Evolutionary conservation across 2,797 vertebrate genomes (phyloP).

Genomic region (Hipposideros larvatus): DNA sequence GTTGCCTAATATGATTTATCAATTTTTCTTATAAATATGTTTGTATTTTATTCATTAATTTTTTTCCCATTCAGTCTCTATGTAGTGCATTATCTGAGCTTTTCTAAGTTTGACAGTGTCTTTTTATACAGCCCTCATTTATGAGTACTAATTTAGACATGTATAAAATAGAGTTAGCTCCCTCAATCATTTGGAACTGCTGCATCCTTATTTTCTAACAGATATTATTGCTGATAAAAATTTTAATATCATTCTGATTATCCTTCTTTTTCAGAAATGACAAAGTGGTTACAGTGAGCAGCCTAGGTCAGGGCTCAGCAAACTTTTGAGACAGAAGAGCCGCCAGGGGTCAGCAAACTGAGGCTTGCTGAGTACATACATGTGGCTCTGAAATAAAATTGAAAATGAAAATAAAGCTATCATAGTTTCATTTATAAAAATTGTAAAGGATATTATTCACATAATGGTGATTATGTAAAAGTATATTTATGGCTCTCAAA

Average conservation of each 20-base stretch:
- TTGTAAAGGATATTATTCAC: too few relatives aligned
- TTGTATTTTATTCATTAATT: background rate
- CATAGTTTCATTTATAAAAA: too few relatives aligned
- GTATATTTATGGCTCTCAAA: too few relatives aligned
- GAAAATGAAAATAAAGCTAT: too few relatives aligned
- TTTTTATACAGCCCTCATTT: background rate
- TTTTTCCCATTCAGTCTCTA: background rate
- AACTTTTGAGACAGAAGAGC: too few relatives aligned
- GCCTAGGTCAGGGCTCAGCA: too few relatives aligned
- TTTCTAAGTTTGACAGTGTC: background rate
- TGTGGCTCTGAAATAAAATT: too few relatives aligned
- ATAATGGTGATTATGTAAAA: too few relatives aligned
- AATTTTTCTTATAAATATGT: background rate
- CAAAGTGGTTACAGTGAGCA: background rate
- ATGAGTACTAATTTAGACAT: background rate
- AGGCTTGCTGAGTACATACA: too few relatives aligned
- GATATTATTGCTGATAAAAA: background rate
- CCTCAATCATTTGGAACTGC: background rate
- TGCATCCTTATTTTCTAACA: background rate
- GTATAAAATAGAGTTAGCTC: background rate
- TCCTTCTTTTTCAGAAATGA: background rate
- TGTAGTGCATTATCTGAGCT: background rate
- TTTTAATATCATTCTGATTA: background rate
- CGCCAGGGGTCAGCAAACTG: too few relatives aligned
- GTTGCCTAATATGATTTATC: background rate